Conservation (phyloP, 2,888 invertebrate species). For the Athripsodes cinereus region DNA sequence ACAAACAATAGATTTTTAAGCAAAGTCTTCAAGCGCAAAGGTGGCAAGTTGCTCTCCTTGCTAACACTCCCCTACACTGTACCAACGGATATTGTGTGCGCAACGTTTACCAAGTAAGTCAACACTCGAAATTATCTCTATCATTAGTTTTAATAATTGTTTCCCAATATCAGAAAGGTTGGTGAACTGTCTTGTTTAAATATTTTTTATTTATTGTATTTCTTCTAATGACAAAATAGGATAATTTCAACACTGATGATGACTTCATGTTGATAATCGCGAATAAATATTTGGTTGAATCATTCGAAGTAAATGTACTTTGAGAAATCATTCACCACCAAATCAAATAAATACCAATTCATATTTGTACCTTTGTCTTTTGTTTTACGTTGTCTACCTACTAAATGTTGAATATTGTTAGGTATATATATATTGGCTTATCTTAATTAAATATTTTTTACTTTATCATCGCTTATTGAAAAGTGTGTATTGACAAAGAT, state of each 20-base stretch:
- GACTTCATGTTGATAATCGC: slow-evolving; percentile 25
- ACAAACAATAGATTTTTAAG: slow-evolving; percentile 87
- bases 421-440: neutral
- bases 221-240: slow-evolving; percentile 5
- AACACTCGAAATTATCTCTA: neutral
- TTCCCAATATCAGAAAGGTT: neutral
- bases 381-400: no score
- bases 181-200: neutral
- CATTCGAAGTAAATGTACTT: no score
- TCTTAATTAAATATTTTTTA: neutral
- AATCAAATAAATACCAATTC: no score
- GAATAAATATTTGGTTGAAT: neutral
- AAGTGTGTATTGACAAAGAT: no score
- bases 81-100: slow-evolving; percentile 82
- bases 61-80: slow-evolving; percentile 80
- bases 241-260: slow-evolving; percentile 18
- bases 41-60: slow-evolving; percentile 73
- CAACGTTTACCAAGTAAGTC: slow-evolving; percentile 82
- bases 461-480: no score
- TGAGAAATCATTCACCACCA: no score
- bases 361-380: no score
- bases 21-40: slow-evolving; percentile 82
- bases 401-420: no score
- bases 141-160: neutral
- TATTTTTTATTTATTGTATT: neutral